Base-by-base conservation (phyloP, 2,113 vertebrate genomes). In the Microtus oregoni region DNA sequence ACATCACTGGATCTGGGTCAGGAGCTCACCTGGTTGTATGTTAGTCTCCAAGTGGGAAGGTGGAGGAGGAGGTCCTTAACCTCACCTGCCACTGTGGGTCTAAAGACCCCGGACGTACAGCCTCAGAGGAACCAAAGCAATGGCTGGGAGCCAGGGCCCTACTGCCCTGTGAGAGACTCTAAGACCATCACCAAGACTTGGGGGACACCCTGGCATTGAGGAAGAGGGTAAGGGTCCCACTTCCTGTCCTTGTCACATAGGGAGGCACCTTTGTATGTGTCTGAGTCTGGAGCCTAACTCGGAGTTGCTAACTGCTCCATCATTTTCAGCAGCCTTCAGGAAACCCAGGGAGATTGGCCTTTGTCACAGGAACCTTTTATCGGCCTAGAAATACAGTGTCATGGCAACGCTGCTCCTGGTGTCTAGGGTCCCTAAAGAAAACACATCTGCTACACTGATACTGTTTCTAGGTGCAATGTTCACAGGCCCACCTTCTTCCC, bases 401-500 rank as follows among this genome's bases (percentile, higher is more conserved):
- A 14, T 4, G 68, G 65, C 28, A 24, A 10, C 0, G 0, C 15
- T 11, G 17, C 19, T 82, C 47, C 0, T 10, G 47, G 70, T 30
- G 44, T 67, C 68, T 38, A 3, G 17, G 22, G 68, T n/a, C 47
- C 86, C 0, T 22, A 19, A 52, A 90, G 81, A 55, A 68, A 7
- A 58, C 0, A 0, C 30, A 61, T 38, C 87, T 35, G 63, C 41
- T 3, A 12, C 83, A 12, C 83, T 6, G 22, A 7, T 2, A 2
- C 0, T 3, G 1, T 58, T 52, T 35, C 68, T 12, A 2, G 81
- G 17, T 30, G 3, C 5, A 19, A 17, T 1, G 35, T 15, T 47
- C 50, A 15, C 52, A 55, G 17, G 47, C 3, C 20, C 8, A 41
- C 41, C 41, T 78, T 15, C 13, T 30, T 55, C 17, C 15, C 35